These are phyloP conservation scores for Chrysochloris asiatica DNA, from an alignment of 2,113 vertebrate species.

Conservation along the genomic window DNA sequence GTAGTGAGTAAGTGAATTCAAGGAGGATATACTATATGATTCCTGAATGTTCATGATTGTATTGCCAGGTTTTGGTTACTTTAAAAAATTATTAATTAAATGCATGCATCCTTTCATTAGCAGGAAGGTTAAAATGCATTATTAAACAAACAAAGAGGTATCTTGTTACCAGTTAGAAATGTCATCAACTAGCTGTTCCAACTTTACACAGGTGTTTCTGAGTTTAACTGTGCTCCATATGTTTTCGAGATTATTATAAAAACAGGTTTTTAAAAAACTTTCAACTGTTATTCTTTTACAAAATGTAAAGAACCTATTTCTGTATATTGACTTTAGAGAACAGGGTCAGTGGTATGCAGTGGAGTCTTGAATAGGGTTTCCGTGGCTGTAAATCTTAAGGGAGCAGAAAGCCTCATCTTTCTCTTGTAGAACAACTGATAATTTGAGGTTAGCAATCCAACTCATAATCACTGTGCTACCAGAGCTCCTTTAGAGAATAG, in stretches of 20 bases:
- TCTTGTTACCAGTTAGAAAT: neutral
- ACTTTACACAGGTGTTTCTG: neutral
- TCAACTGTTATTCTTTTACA: no score
- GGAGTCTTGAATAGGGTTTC: no score
- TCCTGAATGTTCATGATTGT: slow-evolving; percentile 47
- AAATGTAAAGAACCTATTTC: no score
- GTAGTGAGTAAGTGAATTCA: slow-evolving; percentile 63
- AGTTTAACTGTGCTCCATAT: neutral
- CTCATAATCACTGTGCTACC: no score
- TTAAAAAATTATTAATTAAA: slow-evolving; percentile 36
- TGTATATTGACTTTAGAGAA: no score
- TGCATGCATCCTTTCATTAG: neutral
- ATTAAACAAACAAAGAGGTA: neutral
- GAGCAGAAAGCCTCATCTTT: no score
- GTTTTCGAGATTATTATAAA: neutral
- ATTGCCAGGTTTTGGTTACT: slow-evolving; percentile 26
- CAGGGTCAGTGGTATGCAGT: no score
- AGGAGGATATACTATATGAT: slow-evolving; percentile 31
- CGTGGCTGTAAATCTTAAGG: no score
- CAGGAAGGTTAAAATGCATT: neutral
- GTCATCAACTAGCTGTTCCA: neutral
- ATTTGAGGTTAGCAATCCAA: no score
- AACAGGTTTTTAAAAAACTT: neutral
- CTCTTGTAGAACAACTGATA: no score
- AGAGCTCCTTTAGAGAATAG: no score